phyloP scores from a whole-genome alignment of 2,113 vertebrate species.

The Proterorhinus semilunaris region DNA sequence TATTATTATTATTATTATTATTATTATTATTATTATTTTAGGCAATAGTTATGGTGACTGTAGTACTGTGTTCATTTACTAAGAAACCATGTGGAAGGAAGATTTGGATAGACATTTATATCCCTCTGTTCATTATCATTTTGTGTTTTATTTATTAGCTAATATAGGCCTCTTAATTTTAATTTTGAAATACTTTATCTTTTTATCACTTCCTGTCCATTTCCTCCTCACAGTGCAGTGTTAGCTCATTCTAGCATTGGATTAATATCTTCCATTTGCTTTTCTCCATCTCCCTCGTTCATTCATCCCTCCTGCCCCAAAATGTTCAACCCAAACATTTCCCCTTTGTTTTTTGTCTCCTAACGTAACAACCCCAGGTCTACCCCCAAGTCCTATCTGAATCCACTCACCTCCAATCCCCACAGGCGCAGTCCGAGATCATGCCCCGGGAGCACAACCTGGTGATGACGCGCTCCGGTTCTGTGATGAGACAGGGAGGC shows the following conservation, averaged over 20 bases:
- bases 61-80: not conserved
- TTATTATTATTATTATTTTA: constrained; percentile 33
- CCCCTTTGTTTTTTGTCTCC: constrained; percentile 31
- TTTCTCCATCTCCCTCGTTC: constrained; percentile 22
- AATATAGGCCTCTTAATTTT: constrained; percentile 39
- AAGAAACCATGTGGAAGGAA: constrained; percentile 8
- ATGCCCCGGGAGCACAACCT: constrained; percentile 70
- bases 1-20: constrained; percentile 47
- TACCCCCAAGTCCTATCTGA: constrained; percentile 63
- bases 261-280: constrained; percentile 61
- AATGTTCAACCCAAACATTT: constrained; percentile 18
- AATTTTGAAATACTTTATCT: constrained; percentile 65
- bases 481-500: constrained; percentile 54
- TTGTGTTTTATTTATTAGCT: constrained; percentile 53
- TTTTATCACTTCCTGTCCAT: constrained; percentile 58
- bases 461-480: constrained; percentile 77
- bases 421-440: constrained; percentile 75
- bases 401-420: constrained; percentile 61
- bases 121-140: constrained; percentile 40
- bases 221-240: constrained; percentile 69
- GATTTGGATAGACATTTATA: constrained; percentile 46
- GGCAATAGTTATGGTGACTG: constrained; percentile 11
- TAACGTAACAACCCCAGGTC: constrained; percentile 40
- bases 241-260: constrained; percentile 70
- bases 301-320: constrained; percentile 16